These are phyloP conservation scores for Cricetomys ansorgei DNA, from an alignment of 2,113 vertebrate genomes.

Conservation along the genomic window DNA sequence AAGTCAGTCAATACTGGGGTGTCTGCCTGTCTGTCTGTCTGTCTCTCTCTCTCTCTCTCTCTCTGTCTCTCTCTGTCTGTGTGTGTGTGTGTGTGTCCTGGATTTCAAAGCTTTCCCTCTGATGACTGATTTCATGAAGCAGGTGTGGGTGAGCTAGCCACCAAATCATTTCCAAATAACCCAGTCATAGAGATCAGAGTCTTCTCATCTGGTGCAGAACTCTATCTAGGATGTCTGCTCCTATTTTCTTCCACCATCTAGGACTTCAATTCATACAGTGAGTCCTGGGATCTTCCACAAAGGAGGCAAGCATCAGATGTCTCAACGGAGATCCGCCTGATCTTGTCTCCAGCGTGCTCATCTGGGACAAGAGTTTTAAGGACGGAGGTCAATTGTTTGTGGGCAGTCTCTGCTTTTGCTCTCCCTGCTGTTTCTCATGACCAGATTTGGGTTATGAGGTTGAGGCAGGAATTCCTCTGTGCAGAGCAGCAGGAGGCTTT, in stretches of 20 bases:
- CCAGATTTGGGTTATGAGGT: background rate
- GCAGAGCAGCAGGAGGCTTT: background rate
- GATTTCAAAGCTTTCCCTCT: constrained; percentile 21
- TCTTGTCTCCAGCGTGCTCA: background rate
- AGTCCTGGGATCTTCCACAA: background rate
- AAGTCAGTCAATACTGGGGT: constrained; percentile 14
- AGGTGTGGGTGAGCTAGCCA: background rate
- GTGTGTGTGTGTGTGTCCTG: background rate
- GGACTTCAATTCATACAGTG: background rate
- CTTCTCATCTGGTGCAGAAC: background rate
- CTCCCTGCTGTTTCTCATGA: too few species aligned
- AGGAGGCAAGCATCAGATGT: background rate
- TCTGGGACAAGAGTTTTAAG: background rate
- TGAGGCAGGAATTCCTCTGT: background rate
- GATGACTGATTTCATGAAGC: background rate
- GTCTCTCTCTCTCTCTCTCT: background rate
- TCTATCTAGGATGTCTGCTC: background rate
- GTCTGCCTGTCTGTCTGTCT: too few species aligned
- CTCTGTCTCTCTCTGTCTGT: background rate
- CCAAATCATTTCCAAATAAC: background rate
- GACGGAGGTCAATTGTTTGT: background rate
- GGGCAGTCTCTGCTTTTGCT: background rate
- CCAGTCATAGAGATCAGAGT: background rate
- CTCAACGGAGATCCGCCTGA: background rate
- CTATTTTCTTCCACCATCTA: background rate